Conservation (phyloP, 92 coral and sea anemone species). For the Scolanthus callimorphus region DNA sequence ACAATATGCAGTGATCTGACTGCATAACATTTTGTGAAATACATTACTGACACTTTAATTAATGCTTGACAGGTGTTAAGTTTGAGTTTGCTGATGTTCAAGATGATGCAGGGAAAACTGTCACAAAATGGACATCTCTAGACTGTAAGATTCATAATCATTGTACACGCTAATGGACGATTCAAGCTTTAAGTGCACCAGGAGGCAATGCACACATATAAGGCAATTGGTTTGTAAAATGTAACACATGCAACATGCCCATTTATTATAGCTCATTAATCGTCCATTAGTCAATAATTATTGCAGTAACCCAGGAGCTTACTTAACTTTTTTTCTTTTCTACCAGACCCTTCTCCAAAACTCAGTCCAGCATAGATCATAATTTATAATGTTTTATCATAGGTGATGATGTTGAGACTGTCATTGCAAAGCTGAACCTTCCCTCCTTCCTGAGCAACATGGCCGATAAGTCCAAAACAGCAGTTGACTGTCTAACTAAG, state of each 20-base stretch:
- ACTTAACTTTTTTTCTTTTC: neutral
- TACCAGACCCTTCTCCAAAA: neutral
- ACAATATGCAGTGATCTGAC: neutral
- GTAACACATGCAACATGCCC: too few species aligned
- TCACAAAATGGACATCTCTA: too few species aligned
- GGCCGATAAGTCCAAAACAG: constrained; percentile 18
- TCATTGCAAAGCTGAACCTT: constrained; percentile 3
- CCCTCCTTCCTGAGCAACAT: constrained; percentile 4
- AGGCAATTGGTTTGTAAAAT: neutral
- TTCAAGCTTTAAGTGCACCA: neutral
- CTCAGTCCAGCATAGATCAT: neutral
- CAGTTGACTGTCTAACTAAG: constrained; percentile 15
- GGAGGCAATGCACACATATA: neutral
- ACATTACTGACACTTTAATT: neutral
- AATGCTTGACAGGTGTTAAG: constrained; percentile 2
- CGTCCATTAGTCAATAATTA: too few species aligned
- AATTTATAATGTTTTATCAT: constrained; percentile 3
- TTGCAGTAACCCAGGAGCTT: too few species aligned
- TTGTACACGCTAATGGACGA: neutral
- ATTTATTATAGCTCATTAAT: too few species aligned
- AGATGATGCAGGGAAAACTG: constrained; percentile 11
- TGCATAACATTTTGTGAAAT: neutral
- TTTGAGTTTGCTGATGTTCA: constrained; percentile 3
- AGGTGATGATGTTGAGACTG: constrained; percentile 23
- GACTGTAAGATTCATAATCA: constrained; percentile 2